Conservation (phyloP, 2,888 invertebrate species). For the Pteria penguin region DNA sequence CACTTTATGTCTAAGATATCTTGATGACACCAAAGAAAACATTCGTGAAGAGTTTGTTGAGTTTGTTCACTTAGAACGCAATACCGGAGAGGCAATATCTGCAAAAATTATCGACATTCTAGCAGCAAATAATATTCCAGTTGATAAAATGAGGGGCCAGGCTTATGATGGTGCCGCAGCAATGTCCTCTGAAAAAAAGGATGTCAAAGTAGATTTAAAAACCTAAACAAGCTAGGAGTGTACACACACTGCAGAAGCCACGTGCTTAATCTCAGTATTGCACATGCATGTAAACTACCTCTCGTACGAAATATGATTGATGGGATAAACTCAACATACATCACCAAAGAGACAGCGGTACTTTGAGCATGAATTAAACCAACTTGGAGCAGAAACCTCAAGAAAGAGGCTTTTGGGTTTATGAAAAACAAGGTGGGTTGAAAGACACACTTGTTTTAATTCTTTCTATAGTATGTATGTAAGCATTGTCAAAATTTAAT, state of each 20-base stretch:
- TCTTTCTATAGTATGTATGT: too few relatives aligned
- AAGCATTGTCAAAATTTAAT: too few relatives aligned
- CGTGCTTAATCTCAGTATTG: background rate
- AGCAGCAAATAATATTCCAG: background rate
- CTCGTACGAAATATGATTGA: constrained; percentile 12
- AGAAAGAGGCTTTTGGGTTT: too few relatives aligned
- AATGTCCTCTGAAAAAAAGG: constrained; percentile 10
- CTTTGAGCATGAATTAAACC: constrained; percentile 7
- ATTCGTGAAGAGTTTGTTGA: constrained; percentile 6
- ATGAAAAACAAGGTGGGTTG: too few relatives aligned
- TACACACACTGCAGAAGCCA: constrained; percentile 10
- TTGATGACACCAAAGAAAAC: constrained; percentile 5
- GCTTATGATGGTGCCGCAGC: constrained; percentile 5
- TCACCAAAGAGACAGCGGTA: background rate
- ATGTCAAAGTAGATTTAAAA: constrained; percentile 5
- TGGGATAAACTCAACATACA: constrained; percentile 1
- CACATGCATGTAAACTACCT: constrained; percentile 2
- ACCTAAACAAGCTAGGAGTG: constrained; percentile 5
- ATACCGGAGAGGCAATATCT: background rate
- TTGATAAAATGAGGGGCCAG: constrained; percentile 2
- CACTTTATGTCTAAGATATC: background rate
- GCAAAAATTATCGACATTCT: constrained; percentile 10
- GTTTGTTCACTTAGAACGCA: constrained; percentile 6
- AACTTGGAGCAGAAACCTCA: too few relatives aligned
- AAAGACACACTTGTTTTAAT: too few relatives aligned